These are phyloP conservation scores for Coreius guichenoti DNA, from an alignment of 2,797 vertebrate genomes.

Conservation along the genomic window DNA sequence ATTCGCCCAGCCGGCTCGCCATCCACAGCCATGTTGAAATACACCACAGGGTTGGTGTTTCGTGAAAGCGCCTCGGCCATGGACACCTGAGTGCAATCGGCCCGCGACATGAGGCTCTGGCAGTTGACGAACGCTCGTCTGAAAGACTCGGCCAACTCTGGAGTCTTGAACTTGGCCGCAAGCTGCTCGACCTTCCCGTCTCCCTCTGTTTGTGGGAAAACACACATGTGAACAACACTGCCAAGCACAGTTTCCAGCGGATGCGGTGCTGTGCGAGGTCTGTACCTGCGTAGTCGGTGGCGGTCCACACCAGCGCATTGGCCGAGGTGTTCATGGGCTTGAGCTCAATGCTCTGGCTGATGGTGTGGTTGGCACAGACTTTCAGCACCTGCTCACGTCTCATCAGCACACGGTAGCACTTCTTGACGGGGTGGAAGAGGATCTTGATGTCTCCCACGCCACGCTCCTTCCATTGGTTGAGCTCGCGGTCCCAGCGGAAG, in stretches of 20 bases:
- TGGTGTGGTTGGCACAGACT: conserved; percentile 96
- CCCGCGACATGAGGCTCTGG: conserved; percentile 79
- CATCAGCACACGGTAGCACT: conserved; percentile 92
- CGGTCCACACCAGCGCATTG: conserved; percentile 92
- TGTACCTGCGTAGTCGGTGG: conserved; percentile 92
- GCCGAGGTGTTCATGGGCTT: conserved; percentile 88
- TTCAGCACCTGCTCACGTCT: conserved; percentile 94
- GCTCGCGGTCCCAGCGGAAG: conserved; percentile 92
- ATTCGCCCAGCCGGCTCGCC: conserved; percentile 82
- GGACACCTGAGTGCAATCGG: conserved; percentile 76
- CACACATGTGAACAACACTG: neutral
- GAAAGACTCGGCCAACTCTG: conserved; percentile 89
- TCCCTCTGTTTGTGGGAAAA: conserved; percentile 79
- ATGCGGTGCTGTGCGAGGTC: neutral
- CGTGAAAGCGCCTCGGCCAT: conserved; percentile 83
- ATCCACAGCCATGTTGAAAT: conserved; percentile 82
- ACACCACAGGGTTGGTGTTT: conserved; percentile 89
- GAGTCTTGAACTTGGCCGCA: conserved; percentile 93
- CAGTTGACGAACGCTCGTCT: conserved; percentile 89
- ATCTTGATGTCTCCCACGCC: conserved; percentile 97
- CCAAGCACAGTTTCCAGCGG: neutral
- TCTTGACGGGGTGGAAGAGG: conserved; percentile 90
- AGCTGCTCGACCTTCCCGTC: conserved; percentile 90
- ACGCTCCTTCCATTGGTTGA: conserved; percentile 93
- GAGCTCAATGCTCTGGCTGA: conserved; percentile 87